Base-by-base conservation (phyloP, 2,888 invertebrate species). In the Heteromyza rotundicornis region DNA sequence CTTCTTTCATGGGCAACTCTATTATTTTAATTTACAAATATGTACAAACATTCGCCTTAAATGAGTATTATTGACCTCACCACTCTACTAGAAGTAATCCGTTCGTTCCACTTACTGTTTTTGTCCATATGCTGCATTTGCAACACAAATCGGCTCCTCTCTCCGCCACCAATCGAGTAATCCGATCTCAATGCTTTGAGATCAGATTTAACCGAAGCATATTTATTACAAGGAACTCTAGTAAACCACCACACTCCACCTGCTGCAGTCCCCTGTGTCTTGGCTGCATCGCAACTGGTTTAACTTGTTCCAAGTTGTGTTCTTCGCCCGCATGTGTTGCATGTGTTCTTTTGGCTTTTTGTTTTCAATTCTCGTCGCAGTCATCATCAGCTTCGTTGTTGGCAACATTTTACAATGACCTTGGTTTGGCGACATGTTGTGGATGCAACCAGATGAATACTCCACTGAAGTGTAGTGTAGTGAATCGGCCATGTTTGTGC, bases 361-460 rank as follows among this genome's bases (percentile, higher is more conserved):
- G n/a, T n/a, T n/a, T n/a, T n/a, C n/a, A n/a, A n/a, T n/a, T n/a
- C n/a, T n/a, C n/a, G n/a, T n/a, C 32, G 27, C 24, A 32, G 36
- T 55, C 14, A 20, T 53, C 20, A 20, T 40, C 23, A 14, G 40
- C 44, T 35, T 17, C n/a, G 14, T n/a, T 14, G 40, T n/a, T 40
- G 40, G 40, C n/a, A 8, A 40, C 47, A 47, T 47, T 47, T 19
- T 19, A 14, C 35, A 22, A 54, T 59, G 59, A 59, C 59, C 59
- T 59, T 59, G 59, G 47, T 20, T 40, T 47, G 47, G 47, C 47
- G 47, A 47, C 47, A 47, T 47, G 47, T 47, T 47, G 47, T 19
- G 19, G 7, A 3, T n/a, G 7, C 16, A 40, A 8, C 12, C 5
- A 12, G 5, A 32, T 32, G 32, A 5, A 8, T 8, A 32, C 5